Conservation (phyloP, 2,797 vertebrate species). For the Sitta carolinensis region DNA sequence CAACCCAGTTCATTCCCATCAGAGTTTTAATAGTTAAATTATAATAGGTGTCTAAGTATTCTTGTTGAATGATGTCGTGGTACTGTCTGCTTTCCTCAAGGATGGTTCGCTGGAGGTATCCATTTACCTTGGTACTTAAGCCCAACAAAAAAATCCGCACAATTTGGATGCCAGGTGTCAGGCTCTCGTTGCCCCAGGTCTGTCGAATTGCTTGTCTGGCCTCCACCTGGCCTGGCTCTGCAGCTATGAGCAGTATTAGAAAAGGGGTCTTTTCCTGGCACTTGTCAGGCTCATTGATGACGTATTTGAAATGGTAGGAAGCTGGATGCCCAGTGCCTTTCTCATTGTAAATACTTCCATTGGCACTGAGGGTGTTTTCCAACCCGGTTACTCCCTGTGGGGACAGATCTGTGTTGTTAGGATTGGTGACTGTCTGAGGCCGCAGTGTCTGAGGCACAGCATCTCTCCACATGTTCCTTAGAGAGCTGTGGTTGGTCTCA, state of each 20-base stretch:
- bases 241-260: conserved; percentile 90
- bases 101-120: conserved; percentile 83
- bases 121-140: conserved; percentile 75
- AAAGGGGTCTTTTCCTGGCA: conserved; percentile 84
- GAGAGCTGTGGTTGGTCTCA: conserved; percentile 79
- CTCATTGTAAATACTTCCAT: conserved; percentile 81
- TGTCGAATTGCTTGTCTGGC: conserved; percentile 92
- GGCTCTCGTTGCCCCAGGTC: conserved; percentile 93
- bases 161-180: conserved; percentile 79
- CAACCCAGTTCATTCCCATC: conserved; percentile 99
- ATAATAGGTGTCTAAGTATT: conserved; percentile 92
- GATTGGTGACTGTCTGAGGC: conserved; percentile 73
- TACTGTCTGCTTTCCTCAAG: conserved; percentile 87
- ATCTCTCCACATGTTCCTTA: conserved; percentile 79
- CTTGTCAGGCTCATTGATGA: conserved; percentile 89
- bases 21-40: conserved; percentile 96
- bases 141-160: conserved; percentile 91
- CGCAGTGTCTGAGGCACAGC: conserved; percentile 74
- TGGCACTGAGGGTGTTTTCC: conserved; percentile 78
- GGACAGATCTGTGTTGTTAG: conserved; percentile 73
- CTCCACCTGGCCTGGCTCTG: conserved; percentile 87
- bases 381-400: conserved; percentile 76
- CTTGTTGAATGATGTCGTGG: conserved; percentile 93
- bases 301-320: conserved; percentile 84
- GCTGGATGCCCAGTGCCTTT: conserved; percentile 71